Evolutionary conservation across 1,140 invertebrate species (phyloP), one percentile per base, ranked within the genome.

Genomic region (Drosophila guanche): DNA sequence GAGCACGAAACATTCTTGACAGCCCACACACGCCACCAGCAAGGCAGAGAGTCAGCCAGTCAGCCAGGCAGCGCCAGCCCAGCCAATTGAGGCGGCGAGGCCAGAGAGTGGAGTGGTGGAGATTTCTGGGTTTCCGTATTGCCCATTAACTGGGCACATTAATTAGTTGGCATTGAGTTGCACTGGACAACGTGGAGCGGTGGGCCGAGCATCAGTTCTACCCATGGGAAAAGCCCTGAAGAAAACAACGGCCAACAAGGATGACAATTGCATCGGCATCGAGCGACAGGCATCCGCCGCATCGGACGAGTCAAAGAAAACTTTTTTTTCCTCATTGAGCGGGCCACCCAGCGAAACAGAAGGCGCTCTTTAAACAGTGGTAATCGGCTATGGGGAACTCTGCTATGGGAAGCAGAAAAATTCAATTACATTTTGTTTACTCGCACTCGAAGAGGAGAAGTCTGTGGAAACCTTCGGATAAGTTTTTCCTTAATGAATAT

Each of bases 111-210:
- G 29, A 45, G 23, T 52, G 50, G n/a, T 27, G 68, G 48, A 62
- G 57, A 72, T 72, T 72, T 61, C 56, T 61, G 57, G 75, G 54
- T 60, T 73, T 22, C 50, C n/a, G 33, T 57, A 86, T 86, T 56
- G 72, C 62, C 72, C 81, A 84, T 84, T 86, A 80, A 80, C 86
- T 76, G 58, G 72, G 54, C 76, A 70, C 80, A 85, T 85, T 85
- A 85, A 85, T 85, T 85, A 85, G 80, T 86, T 73, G 76, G 62
- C 80, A 86, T 86, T 77, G 73, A 85, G 69, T 72, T 80, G 81
- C 76, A 68, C 25, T 54, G 76, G 56, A 46, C 77, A 71, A 43
- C 53, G 62, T 25, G 20, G 43, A 25, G n/a, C 47, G 29, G 29
- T 10, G 29, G 29, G 7, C 29, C 29, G 29, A 33, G 29, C 29